Conservation (phyloP, 1,140 invertebrate species). For the Plectus sambesii region DNA sequence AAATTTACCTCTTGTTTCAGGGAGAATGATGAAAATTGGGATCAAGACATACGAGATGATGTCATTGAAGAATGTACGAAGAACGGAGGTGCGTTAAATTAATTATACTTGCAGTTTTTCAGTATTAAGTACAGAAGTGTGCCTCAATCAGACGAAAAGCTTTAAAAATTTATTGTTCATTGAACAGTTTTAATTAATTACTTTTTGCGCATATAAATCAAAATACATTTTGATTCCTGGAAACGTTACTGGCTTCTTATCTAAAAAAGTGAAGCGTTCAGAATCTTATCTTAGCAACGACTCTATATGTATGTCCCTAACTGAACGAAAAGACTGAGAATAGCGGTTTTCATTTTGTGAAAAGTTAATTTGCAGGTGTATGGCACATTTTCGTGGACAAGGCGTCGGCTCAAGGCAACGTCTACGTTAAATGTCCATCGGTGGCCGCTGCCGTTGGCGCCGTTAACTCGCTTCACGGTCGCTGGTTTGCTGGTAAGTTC, state of each 20-base stretch:
- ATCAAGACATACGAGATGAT: slow-evolving; percentile 88
- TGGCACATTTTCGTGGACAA: slow-evolving; percentile 94
- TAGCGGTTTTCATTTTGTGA: neutral
- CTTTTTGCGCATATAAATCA: no score
- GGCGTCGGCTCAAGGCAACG: slow-evolving; percentile 83
- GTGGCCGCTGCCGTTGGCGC: slow-evolving; percentile 87
- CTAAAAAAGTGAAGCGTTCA: no score
- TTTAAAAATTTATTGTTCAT: no score
- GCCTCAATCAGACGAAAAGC: no score
- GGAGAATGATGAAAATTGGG: slow-evolving; percentile 76
- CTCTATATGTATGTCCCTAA: slow-evolving; percentile 9
- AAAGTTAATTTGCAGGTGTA: slow-evolving; percentile 53
- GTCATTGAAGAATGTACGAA: slow-evolving; percentile 97
- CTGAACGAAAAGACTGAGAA: neutral
- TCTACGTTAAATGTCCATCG: slow-evolving; percentile 96
- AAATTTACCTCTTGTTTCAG: slow-evolving; percentile 47
- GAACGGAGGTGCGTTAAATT: slow-evolving; percentile 71
- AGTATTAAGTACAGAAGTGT: no score
- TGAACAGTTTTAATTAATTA: no score
- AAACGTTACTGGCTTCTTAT: no score
- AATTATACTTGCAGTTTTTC: no score
- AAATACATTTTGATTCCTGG: no score
- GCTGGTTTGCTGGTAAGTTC: slow-evolving; percentile 75
- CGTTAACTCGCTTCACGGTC: slow-evolving; percentile 86
- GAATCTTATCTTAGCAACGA: no score